phyloP scores from a whole-genome alignment of 92 coral and sea anemone genomes.

The Desmophyllum pertusum region DNA sequence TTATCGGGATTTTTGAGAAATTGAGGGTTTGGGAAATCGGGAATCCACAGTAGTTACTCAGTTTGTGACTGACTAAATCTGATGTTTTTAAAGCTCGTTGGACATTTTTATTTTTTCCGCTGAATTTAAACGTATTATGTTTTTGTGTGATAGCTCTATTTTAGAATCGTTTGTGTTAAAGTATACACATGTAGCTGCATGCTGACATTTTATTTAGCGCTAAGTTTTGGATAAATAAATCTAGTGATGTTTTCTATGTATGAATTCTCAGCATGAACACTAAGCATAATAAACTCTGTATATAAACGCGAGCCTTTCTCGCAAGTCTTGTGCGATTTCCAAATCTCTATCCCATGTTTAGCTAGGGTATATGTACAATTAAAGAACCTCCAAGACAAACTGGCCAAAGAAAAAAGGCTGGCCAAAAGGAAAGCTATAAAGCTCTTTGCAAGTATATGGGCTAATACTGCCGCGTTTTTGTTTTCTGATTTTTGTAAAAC shows the following conservation, averaged over 20 bases:
- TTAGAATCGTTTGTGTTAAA: background rate
- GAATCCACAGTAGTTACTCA: too few species aligned
- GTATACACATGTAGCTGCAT: background rate
- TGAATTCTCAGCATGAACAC: constrained; percentile 7
- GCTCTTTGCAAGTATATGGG: background rate
- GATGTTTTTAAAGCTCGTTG: background rate
- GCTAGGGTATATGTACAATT: background rate
- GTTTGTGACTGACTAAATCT: too few species aligned
- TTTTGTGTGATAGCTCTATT: background rate
- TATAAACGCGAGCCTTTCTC: background rate
- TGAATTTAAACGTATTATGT: background rate
- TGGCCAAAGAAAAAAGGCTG: background rate
- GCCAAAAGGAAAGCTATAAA: background rate
- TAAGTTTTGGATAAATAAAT: constrained; percentile 15
- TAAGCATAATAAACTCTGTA: background rate
- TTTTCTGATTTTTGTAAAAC: background rate
- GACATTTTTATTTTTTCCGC: background rate
- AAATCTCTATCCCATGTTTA: background rate
- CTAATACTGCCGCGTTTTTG: background rate
- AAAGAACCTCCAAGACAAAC: background rate
- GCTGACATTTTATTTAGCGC: background rate
- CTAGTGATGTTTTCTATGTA: background rate
- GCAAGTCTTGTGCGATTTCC: background rate
- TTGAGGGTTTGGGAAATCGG: too few species aligned
- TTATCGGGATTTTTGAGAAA: too few species aligned